Conservation (phyloP, 53 echinoderm and acorn worm species). For the Patiria pectinifera region DNA sequence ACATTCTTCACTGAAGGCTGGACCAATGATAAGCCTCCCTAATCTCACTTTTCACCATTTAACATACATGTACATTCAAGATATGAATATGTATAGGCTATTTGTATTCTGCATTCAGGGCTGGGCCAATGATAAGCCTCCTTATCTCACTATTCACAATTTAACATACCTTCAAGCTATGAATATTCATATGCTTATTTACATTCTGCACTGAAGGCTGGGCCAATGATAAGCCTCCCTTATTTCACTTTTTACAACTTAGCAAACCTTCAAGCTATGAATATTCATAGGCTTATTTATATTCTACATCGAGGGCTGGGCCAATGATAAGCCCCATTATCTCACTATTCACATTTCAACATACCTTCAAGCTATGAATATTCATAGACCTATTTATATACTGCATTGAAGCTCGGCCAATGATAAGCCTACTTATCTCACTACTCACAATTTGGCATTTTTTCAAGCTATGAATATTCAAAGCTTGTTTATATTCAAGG, state of each 20-base stretch:
- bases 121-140: neutral
- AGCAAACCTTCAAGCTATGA: neutral
- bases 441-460: no score
- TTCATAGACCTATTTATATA: slow-evolving; percentile 59
- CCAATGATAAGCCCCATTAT: no score
- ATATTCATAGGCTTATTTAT: slow-evolving; percentile 49
- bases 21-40: no score
- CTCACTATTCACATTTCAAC: no score
- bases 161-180: neutral
- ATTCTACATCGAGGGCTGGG: neutral
- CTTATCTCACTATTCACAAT: neutral
- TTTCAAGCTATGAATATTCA: no score
- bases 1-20: no score
- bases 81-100: neutral
- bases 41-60: no score
- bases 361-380: neutral
- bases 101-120: slow-evolving; percentile 57
- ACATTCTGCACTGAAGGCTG: slow-evolving; percentile 80
- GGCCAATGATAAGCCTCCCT: slow-evolving; percentile 84
- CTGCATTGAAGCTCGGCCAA: slow-evolving; percentile 85
- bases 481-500: neutral
- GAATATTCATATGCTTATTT: slow-evolving; percentile 36
- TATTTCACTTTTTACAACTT: slow-evolving; percentile 52
- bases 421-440: neutral
- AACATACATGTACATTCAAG: no score